Base-by-base conservation (phyloP, 2,888 invertebrate species). In the Nemotelus nigrinus region DNA sequence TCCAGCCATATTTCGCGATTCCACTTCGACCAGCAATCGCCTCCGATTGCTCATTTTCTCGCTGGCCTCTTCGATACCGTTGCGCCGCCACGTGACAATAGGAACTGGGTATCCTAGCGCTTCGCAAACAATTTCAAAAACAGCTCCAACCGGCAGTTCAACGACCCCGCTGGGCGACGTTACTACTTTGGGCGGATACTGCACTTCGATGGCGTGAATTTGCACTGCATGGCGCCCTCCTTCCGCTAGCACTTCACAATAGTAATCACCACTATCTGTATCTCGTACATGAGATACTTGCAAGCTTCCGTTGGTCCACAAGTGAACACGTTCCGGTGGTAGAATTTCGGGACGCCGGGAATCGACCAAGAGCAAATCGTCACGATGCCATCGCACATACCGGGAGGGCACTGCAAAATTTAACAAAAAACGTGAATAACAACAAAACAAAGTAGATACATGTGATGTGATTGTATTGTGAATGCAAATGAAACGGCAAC, bases 161-260 rank as follows among this genome's bases (percentile, higher is more conserved):
- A 94, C 83, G 80, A 90, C 90, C 0, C 94, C 94, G 25, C 90
- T 90, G 8, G 91, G 91, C 0, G 94, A 94, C 0, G 93, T 90
- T 58, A 88, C 88, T 3, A 94, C 90, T 3, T 90, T 90, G 0
- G 95, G 94, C 0, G 94, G 89, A 86, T 92, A 92, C 85, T 93
- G 90, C 2, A 95, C 95, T 89, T 94, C 92, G 80, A 95, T 93
- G 41, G 92, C 90, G 83, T 95, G 94, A 2, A 90, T 89, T 85
- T 94, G 94, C 58, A 90, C 83, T 4, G 84, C 84, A 63, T 85
- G 84, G 57, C 78, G 77, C 55, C 81, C 80, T 60, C 81, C 80
- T 7, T 78, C 79, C 58, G 84, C 84, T 79, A 88, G 86, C 77
- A 89, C 88, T 82, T 89, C 89, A 80, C 90, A 90, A 76, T 87